Conservation (phyloP, 2,888 invertebrate genomes). For the Abrostola tripartita region DNA sequence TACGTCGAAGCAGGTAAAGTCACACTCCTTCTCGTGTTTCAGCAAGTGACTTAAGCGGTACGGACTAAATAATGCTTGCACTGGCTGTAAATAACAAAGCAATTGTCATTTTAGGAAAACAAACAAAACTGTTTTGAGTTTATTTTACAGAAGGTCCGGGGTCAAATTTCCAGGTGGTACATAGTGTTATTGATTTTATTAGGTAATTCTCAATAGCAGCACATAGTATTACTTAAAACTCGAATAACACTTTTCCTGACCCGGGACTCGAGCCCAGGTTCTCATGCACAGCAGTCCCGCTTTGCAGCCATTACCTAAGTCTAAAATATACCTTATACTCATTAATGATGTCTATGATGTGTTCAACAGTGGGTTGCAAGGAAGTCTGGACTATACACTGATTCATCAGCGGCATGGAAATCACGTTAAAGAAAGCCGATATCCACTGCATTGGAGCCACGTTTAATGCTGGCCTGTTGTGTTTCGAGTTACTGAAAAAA, state of each 20-base stretch:
- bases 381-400: constrained; percentile 73
- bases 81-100: constrained; percentile 67
- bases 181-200: too few species aligned
- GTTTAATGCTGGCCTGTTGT: constrained; percentile 55
- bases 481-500: constrained; percentile 25
- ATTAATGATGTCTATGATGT: constrained; percentile 75
- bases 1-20: constrained; percentile 67
- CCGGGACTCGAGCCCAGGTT: too few species aligned
- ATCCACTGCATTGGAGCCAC: constrained; percentile 77
- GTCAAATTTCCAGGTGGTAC: too few species aligned
- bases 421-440: constrained; percentile 62
- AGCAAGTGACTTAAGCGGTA: constrained; percentile 60
- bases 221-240: too few species aligned
- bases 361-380: constrained; percentile 62
- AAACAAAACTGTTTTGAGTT: too few species aligned
- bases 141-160: too few species aligned
- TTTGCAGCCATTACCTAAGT: not conserved
- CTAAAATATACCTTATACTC: constrained; percentile 71
- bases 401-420: constrained; percentile 58
- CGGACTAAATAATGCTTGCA: constrained; percentile 57
- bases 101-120: too few species aligned
- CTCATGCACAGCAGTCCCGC: not conserved
- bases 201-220: too few species aligned
- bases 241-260: not conserved
- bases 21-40: constrained; percentile 67